Conservation (phyloP, 2,888 invertebrate species). For the Scaptomyza cyrtandrae region DNA sequence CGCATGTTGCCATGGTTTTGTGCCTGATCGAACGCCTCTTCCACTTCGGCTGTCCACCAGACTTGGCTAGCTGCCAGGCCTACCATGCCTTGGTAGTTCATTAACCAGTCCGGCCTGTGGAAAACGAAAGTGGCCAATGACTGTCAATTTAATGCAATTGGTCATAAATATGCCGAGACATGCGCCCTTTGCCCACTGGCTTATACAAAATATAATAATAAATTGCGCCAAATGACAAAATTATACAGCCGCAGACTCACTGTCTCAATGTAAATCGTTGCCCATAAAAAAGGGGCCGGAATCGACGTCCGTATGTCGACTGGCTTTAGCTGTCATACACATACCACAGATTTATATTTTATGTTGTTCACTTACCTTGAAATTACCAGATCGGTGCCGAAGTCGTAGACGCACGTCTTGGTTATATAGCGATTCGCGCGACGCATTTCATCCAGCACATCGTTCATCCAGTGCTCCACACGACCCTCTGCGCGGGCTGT, state of each 20-base stretch:
- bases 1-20: conserved; percentile 90
- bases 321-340: conserved; percentile 24
- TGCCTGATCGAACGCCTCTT: conserved; percentile 91
- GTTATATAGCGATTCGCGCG: conserved; percentile 92
- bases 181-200: conserved; percentile 54
- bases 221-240: conserved; percentile 82
- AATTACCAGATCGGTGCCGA: conserved; percentile 89
- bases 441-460: conserved; percentile 93
- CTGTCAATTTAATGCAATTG: conserved; percentile 81
- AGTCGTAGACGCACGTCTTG: conserved; percentile 94
- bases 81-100: conserved; percentile 95
- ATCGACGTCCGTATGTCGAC: conserved; percentile 12
- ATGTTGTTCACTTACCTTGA: conserved; percentile 85
- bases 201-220: conserved; percentile 78
- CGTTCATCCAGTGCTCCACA: conserved; percentile 97
- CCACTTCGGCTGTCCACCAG: conserved; percentile 98
- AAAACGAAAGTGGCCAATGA: conserved; percentile 75
- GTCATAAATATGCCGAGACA: conserved; percentile 74
- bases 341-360: conserved; percentile 47
- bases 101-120: conserved; percentile 92
- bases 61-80: conserved; percentile 93
- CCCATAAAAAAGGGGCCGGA: conserved; percentile 70
- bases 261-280: conserved; percentile 73
- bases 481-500: conserved; percentile 90
- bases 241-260: conserved; percentile 74